Percentiles rank a stretch among this genome's conserved stretches.
Evolutionary conservation across 1,140 invertebrate species (phyloP).

Genomic region (Orius insidiosus): DNA sequence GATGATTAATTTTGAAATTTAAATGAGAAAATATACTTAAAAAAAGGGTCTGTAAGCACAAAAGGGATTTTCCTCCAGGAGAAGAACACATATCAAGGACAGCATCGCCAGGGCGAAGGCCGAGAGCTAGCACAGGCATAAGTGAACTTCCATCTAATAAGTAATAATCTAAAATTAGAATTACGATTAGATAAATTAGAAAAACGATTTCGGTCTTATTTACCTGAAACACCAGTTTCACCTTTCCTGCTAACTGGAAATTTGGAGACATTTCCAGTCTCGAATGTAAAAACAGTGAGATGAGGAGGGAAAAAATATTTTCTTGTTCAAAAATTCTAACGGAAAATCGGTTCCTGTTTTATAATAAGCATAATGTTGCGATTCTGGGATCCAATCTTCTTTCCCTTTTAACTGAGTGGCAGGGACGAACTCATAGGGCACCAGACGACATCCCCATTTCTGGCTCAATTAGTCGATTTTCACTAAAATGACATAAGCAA

Average conservation of each 20-base stretch:
- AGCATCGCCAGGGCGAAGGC: slow-evolving; percentile 53
- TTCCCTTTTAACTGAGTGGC: slow-evolving; percentile 60
- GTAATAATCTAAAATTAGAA: slow-evolving; percentile 42
- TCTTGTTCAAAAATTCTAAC: slow-evolving; percentile 39
- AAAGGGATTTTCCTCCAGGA: slow-evolving; percentile 87
- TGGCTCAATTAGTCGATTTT: slow-evolving; percentile 40
- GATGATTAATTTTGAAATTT: background rate
- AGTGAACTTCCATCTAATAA: slow-evolving; percentile 80
- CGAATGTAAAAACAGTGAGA: slow-evolving; percentile 60
- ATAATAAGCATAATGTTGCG: slow-evolving; percentile 54
- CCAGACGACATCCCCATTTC: slow-evolving; percentile 23
- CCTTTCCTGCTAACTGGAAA: slow-evolving; percentile 54
- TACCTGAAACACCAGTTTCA: slow-evolving; percentile 36
- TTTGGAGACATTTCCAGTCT: slow-evolving; percentile 42
- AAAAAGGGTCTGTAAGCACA: slow-evolving; percentile 70
- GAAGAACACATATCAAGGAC: slow-evolving; percentile 91
- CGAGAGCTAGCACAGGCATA: slow-evolving; percentile 75
- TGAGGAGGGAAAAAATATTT: slow-evolving; percentile 50
- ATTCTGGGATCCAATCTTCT: slow-evolving; percentile 62
- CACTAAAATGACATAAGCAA: too few relatives aligned
- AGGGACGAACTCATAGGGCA: slow-evolving; percentile 60
- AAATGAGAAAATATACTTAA: slow-evolving; percentile 29
- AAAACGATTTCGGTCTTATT: too few relatives aligned
- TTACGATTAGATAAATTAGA: too few relatives aligned
- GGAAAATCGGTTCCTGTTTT: slow-evolving; percentile 35